These are phyloP conservation scores for Stichopus horrens DNA, from an alignment of 53 echinoderm and acorn worm genomes.

Conservation along the genomic window DNA sequence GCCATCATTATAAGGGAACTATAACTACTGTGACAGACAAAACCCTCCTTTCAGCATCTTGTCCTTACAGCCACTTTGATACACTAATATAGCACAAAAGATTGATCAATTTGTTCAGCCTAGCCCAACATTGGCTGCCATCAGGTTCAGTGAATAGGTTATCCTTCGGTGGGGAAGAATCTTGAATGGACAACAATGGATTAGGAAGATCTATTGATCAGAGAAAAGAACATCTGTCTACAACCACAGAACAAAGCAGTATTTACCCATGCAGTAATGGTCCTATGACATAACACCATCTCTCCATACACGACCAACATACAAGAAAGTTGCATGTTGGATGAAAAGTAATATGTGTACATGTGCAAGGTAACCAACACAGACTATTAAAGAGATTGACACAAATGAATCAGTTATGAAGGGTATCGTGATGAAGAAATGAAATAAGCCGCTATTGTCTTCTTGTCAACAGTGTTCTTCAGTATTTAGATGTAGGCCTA, in stretches of 20 bases:
- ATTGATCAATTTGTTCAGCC: constrained; percentile 27
- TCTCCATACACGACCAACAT: no score
- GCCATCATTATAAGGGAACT: background rate
- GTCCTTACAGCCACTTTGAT: background rate
- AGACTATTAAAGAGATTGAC: no score
- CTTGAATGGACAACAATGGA: background rate
- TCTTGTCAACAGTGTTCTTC: no score
- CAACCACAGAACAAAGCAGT: background rate
- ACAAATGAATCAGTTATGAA: no score
- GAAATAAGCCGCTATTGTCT: no score
- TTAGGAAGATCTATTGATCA: background rate
- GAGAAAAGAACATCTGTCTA: background rate
- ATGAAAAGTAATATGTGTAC: background rate
- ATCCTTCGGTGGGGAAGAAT: background rate
- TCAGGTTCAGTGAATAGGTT: background rate
- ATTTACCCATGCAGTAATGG: background rate
- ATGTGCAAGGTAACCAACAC: background rate
- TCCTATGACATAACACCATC: no score
- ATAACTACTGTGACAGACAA: background rate
- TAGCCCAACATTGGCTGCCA: constrained; percentile 6
- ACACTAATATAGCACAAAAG: background rate
- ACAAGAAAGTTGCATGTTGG: background rate
- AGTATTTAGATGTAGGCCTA: no score
- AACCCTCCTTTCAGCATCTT: background rate
- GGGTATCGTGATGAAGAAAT: no score